phyloP scores from a whole-genome alignment of 2,797 vertebrate genomes.

The Eupleurogrammus muticus region DNA sequence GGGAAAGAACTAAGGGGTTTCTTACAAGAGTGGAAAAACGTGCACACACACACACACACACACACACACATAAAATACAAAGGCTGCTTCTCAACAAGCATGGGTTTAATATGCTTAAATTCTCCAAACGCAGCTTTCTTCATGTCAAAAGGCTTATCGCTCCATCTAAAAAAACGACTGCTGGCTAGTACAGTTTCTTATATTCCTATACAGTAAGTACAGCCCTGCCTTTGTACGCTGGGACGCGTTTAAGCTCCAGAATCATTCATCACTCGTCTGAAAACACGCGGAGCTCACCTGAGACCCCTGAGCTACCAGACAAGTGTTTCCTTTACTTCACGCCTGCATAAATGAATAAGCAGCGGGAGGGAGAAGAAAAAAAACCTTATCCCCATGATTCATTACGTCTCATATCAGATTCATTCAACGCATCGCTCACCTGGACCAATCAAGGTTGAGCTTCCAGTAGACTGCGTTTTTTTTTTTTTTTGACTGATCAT shows the following conservation, averaged over 20 bases:
- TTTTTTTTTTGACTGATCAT: conserved; percentile 61
- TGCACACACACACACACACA: conserved; percentile 2
- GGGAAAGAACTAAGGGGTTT: conserved; percentile 37
- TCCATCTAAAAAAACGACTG: conserved; percentile 53
- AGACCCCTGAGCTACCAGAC: conserved; percentile 31
- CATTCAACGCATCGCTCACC: conserved; percentile 48
- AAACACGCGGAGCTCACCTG: conserved; percentile 47
- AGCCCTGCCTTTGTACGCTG: conserved; percentile 24
- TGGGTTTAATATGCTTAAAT: conserved; percentile 67
- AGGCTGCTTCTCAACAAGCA: conserved; percentile 53
- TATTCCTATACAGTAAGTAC: conserved; percentile 41
- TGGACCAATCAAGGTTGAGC: conserved; percentile 39
- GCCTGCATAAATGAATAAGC: conserved; percentile 23
- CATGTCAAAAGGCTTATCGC: conserved; percentile 60
- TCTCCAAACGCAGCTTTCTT: conserved; percentile 56
- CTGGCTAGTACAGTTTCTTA: conserved; percentile 20
- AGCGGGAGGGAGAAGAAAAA: not conserved
- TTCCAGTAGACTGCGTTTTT: conserved; percentile 41
- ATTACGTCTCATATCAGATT: conserved; percentile 28
- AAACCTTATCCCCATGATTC: conserved; percentile 27
- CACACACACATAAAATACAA: conserved; percentile 33
- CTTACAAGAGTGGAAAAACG: conserved; percentile 22
- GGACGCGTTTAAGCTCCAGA: conserved; percentile 34
- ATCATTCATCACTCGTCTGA: conserved; percentile 52
- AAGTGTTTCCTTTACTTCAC: conserved; percentile 33